Conservation (phyloP, 2,113 vertebrate genomes). For the Neogobius melanostomus region DNA sequence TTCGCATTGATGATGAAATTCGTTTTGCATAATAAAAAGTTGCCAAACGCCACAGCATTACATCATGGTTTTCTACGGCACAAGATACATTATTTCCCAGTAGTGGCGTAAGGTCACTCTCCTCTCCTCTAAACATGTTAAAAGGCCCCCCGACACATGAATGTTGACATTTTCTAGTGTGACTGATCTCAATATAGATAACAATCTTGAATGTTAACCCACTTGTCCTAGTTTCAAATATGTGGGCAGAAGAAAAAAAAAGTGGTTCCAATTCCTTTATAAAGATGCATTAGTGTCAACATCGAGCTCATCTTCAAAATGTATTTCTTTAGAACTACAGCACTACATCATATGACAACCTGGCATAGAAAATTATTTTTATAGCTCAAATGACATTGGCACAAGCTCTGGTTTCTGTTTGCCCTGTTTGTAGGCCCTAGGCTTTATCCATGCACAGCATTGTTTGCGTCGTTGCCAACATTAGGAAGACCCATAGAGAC, state of each 20-base stretch:
- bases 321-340: neutral
- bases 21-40: constrained; percentile 43
- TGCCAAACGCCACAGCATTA: constrained; percentile 47
- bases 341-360: neutral
- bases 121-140: neutral
- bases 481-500: constrained; percentile 14
- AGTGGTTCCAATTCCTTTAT: neutral
- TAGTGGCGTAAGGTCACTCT: neutral
- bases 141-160: too few relatives aligned
- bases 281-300: neutral
- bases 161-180: neutral
- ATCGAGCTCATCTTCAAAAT: neutral
- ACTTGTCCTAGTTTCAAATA: constrained; percentile 59
- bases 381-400: neutral
- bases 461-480: constrained; percentile 35
- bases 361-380: neutral
- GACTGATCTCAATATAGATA: constrained; percentile 3
- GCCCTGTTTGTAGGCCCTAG: constrained; percentile 37
- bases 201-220: constrained; percentile 46
- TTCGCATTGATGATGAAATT: constrained; percentile 55
- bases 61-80: constrained; percentile 37
- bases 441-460: constrained; percentile 29
- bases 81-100: neutral
- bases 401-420: constrained; percentile 39
- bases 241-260: constrained; percentile 65